Base-by-base conservation (phyloP, 37 sponge, comb jelly and placozoan species). In the Tethya wilhelma region DNA sequence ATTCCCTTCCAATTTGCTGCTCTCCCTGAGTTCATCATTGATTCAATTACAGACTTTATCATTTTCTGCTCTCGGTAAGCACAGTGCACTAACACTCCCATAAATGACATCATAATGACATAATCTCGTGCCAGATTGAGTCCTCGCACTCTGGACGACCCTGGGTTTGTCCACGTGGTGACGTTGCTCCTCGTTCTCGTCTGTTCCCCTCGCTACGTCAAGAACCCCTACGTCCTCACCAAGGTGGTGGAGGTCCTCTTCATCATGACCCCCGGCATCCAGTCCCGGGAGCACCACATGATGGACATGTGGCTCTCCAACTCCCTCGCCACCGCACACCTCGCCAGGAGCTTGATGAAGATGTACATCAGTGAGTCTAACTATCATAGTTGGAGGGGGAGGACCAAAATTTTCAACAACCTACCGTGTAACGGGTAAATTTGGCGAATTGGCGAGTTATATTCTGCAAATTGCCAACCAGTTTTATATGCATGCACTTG, bases 201-300 rank as follows among this genome's bases (percentile, higher is more conserved):
- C 41, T 82, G 81, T 41, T 80, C 75, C 45, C 64, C 77, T 8
- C 43, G 56, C 26, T 90, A 87, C 76, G 56, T 95, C 77, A 75
- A 55, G 33, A 95, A 93, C 63, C 98, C 98, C 42, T 98, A 98
- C 59, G 75, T 98, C 0, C 69, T 82, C 8, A 84, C 96, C 45
- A 98, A 98, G 62, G 78, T 95, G 23, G 71, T 95, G 0, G 98
- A 98, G 81, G 98, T 89, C 4, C 64, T 93, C 26, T 93, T 88
- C 49, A 38, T 80, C 32, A 78, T 85, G 82, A 77, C 67, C 0
- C 90, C 93, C 19, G 86, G 87, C 2, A 76, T 80, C 37, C 86
- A 86, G 49, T 64, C 73, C 2, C 28, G 62, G 23, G 39, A 81
- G 1, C 79, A 77, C 68, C 8, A 39, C 22, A n/a, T 87, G 42